These are phyloP conservation scores for Magallana ariakensis DNA, from an alignment of 1,140 invertebrate species.

Conservation along the genomic window DNA sequence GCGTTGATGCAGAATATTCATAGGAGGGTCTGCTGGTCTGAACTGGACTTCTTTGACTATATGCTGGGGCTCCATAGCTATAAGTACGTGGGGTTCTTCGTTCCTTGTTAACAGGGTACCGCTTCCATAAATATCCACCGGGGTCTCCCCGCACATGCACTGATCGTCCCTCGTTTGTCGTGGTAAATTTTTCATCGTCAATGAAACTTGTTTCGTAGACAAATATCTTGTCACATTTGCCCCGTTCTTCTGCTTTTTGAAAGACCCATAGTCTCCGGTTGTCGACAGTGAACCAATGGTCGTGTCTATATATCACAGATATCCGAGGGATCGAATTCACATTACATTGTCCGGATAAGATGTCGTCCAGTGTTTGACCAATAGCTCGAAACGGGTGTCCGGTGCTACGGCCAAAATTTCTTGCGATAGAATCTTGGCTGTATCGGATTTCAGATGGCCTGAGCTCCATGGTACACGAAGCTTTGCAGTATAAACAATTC, in stretches of 20 bases:
- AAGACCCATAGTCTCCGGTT: slow-evolving; percentile 57
- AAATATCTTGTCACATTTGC: slow-evolving; percentile 37
- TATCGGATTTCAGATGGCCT: slow-evolving; percentile 53
- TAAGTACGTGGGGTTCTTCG: neutral
- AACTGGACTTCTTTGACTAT: neutral
- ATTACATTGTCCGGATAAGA: slow-evolving; percentile 26
- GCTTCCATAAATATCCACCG: slow-evolving; percentile 44
- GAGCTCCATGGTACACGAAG: neutral
- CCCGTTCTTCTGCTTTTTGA: slow-evolving; percentile 38
- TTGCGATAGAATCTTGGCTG: slow-evolving; percentile 49
- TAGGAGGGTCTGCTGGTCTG: neutral
- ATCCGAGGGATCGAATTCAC: slow-evolving; percentile 42
- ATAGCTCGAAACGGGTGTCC: slow-evolving; percentile 29
- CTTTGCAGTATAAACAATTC: no score
- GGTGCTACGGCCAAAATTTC: slow-evolving; percentile 20
- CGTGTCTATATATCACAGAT: neutral
- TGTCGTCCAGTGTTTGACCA: slow-evolving; percentile 54
- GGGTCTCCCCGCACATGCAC: slow-evolving; percentile 47
- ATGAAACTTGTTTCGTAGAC: neutral
- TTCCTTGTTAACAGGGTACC: neutral
- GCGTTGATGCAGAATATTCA: neutral
- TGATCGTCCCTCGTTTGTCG: slow-evolving; percentile 37
- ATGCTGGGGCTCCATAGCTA: no score
- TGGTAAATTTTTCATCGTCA: slow-evolving; percentile 47
- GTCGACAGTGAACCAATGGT: slow-evolving; percentile 51